A percentile compares a stretch with the other conserved stretches of the same genome.
phyloP scores from a whole-genome alignment of 2,113 vertebrate species.

The Phrynosoma platyrhinos region DNA sequence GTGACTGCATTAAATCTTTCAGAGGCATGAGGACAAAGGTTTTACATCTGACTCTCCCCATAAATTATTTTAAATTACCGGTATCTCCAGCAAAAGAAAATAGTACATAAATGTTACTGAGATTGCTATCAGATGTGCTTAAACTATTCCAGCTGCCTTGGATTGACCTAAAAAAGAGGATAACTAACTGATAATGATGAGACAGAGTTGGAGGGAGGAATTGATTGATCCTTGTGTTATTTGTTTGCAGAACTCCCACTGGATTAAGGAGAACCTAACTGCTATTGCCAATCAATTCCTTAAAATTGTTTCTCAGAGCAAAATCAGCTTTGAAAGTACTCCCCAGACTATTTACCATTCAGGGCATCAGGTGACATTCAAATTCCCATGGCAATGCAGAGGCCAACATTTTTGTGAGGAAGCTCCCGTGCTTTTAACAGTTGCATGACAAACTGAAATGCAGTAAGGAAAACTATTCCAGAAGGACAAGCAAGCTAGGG shows the following conservation, averaged over 20 bases:
- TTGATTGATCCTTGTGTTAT: background rate
- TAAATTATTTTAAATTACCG: background rate
- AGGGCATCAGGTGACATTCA: background rate
- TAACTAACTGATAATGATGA: background rate
- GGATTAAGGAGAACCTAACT: background rate
- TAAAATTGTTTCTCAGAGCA: background rate
- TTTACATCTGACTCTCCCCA: background rate
- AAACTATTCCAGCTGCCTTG: background rate
- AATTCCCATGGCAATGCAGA: background rate
- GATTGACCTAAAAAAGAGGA: background rate
- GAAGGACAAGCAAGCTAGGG: background rate
- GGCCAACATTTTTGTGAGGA: background rate
- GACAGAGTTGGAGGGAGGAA: no score
- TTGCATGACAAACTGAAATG: background rate
- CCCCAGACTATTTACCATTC: background rate
- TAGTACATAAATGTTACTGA: background rate
- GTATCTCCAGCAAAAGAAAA: background rate
- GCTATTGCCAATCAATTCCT: background rate
- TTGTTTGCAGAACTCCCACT: background rate
- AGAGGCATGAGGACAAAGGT: background rate
- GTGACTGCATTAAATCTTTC: no score
- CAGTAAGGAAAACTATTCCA: background rate
- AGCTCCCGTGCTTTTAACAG: background rate
- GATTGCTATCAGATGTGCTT: background rate
- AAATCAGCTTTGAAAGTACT: background rate